Evolutionary conservation across 2,888 invertebrate species (phyloP).

Genomic region (Empis stercorea): DNA sequence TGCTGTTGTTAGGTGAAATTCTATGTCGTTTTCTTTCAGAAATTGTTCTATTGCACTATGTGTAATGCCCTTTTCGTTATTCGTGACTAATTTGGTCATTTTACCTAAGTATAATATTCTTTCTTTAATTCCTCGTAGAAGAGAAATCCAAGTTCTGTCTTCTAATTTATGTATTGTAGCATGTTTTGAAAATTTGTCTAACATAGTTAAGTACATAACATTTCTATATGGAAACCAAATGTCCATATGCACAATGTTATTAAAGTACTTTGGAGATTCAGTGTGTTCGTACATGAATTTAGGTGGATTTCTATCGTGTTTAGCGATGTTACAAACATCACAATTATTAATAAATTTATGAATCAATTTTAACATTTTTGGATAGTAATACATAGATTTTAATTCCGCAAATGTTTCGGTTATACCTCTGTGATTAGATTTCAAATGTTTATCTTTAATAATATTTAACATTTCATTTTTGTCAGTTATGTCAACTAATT

Average conservation of each 20-base stretch:
- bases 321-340: slow-evolving; percentile 4
- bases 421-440: slow-evolving; percentile 7
- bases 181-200: slow-evolving; percentile 6
- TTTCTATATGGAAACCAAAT: slow-evolving; percentile 5
- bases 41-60: slow-evolving; percentile 4
- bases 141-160: slow-evolving; percentile 6
- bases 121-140: background rate
- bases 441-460: slow-evolving; percentile 5
- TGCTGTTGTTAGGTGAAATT: slow-evolving; percentile 6
- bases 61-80: background rate
- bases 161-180: background rate
- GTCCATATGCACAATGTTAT: slow-evolving; percentile 5
- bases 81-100: background rate
- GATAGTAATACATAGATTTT: slow-evolving; percentile 4
- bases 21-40: slow-evolving; percentile 3
- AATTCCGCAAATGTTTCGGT: slow-evolving; percentile 5
- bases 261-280: slow-evolving; percentile 1
- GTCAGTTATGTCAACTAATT: slow-evolving; percentile 3
- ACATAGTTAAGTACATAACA: slow-evolving; percentile 4
- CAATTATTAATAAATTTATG: slow-evolving; percentile 7
- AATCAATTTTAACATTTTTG: slow-evolving; percentile 6
- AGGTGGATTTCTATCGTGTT: background rate
- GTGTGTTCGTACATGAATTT: background rate
- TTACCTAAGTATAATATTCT: slow-evolving; percentile 5
- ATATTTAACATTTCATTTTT: slow-evolving; percentile 2